Conservation (phyloP, 2,888 invertebrate genomes). For the Erannis defoliaria region DNA sequence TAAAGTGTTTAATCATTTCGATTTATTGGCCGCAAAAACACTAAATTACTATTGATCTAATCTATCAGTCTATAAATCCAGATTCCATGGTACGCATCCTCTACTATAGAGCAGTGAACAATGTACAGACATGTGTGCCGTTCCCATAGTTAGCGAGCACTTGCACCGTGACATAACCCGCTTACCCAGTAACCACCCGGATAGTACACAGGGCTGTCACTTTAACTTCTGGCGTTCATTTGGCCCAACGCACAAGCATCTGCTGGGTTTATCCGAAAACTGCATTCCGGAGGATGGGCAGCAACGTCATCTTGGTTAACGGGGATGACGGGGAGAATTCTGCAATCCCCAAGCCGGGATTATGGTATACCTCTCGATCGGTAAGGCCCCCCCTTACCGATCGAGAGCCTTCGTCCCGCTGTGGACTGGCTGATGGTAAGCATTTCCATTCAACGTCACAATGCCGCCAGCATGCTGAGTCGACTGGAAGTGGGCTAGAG, state of each 20-base stretch:
- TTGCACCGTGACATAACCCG: constrained; percentile 77
- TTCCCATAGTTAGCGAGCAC: constrained; percentile 61
- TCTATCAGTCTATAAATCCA: background rate
- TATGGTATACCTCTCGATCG: too few species aligned
- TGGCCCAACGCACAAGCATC: too few species aligned
- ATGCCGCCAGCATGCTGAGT: too few species aligned
- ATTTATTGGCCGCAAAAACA: background rate
- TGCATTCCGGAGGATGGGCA: too few species aligned
- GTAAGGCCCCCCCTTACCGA: too few species aligned
- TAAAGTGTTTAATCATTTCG: background rate
- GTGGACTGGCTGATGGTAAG: too few species aligned
- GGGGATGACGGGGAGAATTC: too few species aligned
- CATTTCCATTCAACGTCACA: too few species aligned
- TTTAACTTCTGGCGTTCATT: background rate
- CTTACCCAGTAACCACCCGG: constrained; percentile 81
- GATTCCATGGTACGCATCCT: constrained; percentile 13
- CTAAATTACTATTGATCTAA: background rate
- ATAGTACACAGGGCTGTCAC: constrained; percentile 68
- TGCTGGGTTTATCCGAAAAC: background rate
- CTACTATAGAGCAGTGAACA: background rate
- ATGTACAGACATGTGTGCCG: background rate
- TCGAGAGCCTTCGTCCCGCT: too few species aligned
- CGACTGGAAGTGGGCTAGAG: too few species aligned
- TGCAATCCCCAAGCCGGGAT: too few species aligned
- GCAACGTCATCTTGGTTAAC: too few species aligned